Base-by-base conservation (phyloP, 2,888 invertebrate genomes). In the Rhingia campestris region DNA sequence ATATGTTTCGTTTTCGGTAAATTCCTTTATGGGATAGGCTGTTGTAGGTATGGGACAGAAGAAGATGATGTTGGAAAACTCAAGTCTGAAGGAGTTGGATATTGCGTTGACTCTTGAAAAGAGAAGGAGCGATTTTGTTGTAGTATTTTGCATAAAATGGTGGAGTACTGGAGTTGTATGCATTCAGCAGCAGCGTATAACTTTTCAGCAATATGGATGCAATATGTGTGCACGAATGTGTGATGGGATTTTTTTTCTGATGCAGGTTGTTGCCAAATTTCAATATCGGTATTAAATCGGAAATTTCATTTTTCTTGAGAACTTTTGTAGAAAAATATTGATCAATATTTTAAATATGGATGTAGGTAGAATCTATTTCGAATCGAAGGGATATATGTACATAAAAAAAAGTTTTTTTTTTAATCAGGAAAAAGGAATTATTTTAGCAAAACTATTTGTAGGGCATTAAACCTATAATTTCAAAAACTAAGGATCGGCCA, bases 101-200 rank as follows among this genome's bases (percentile, higher is more conserved):
- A 22, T 22, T 22, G 22, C 22, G 22, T 22, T 22, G 22, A 22
- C 22, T 22, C 22, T 22, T 14, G 22, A 47, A 14, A 9, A 47
- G 7, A 22, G 14, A 9, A 9, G 30, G 10, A 30, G 49, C 7
- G 41, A 9, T 12, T 35, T 53, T 30, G n/a, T 30, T n/a, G 1
- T 61, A 35, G 45, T 54, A 54, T 69, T 69, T 69, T 43, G 53
- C 66, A 67, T 56, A 54, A 58, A 58, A 58, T 70, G 53, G 43
- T 67, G 41, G 14, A 39, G 37, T 70, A 43, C 33, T 67, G 41
- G 14, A 39, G 37, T 39, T 58, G 58, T 14, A 2, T 63, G 47
- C 35, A 45, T 22, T 49, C 58, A 43, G 22, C 30, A 9, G 32
- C 37, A 12, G 10, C 14, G 35, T 4, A 22, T 22, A 22, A 22